Evolutionary conservation across 2,113 vertebrate genomes (phyloP).

Genomic region (Semnornis frantzii): DNA sequence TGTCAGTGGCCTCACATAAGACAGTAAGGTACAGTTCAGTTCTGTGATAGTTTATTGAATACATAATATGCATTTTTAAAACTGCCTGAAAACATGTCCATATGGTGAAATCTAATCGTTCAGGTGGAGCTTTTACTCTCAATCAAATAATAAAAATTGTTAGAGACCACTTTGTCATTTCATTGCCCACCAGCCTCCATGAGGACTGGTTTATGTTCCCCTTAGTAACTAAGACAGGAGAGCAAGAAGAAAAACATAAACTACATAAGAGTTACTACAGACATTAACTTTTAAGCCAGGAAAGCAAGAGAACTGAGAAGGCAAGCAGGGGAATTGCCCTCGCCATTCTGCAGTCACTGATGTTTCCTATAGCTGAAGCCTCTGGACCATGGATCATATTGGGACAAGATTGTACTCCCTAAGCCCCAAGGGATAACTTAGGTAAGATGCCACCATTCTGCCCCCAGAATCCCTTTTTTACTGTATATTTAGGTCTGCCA

Average conservation of each 20-base stretch:
- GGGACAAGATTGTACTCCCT: background rate
- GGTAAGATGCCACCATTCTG: background rate
- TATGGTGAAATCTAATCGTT: conserved; percentile 71
- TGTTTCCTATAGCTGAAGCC: background rate
- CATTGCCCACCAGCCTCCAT: conserved; percentile 52
- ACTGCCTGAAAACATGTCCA: conserved; percentile 74
- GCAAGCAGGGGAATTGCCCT: background rate
- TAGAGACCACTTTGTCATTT: conserved; percentile 75
- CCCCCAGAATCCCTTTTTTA: background rate
- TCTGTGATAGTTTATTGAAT: conserved; percentile 63
- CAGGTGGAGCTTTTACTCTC: conserved; percentile 71
- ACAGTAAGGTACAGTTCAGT: conserved; percentile 68
- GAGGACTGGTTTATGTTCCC: conserved; percentile 56
- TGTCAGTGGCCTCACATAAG: background rate
- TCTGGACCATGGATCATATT: rapidly evolving
- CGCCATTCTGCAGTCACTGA: background rate
- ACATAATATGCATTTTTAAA: conserved; percentile 71
- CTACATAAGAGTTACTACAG: conserved; percentile 35
- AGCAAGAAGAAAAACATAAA: conserved; percentile 55
- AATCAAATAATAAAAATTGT: conserved; percentile 79
- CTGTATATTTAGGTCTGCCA: background rate
- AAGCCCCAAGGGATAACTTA: background rate
- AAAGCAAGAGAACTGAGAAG: background rate
- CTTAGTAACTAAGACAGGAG: conserved; percentile 54
- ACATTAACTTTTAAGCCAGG: conserved; percentile 11